Conservation (phyloP, 1,140 invertebrate species). For the Brachionus calyciflorus region DNA sequence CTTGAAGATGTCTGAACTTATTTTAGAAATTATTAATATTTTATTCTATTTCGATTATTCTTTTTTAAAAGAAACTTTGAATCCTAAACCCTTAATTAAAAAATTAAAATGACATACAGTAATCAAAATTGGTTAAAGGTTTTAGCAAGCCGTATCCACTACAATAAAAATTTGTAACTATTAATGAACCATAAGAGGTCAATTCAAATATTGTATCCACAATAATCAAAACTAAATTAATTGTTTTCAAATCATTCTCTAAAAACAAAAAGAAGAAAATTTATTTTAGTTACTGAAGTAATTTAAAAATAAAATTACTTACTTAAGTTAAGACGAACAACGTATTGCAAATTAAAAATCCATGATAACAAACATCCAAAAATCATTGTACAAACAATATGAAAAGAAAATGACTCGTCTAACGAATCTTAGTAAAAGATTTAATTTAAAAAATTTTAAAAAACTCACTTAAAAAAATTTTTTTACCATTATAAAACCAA, state of each 20-base stretch:
- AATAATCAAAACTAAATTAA: not conserved
- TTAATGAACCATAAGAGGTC: not conserved
- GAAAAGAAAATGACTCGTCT: not conserved
- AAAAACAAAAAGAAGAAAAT: not conserved
- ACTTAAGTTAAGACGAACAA: not conserved
- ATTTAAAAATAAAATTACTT: not conserved
- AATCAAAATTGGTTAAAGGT: not conserved
- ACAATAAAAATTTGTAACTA: constrained; percentile 6
- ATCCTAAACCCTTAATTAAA: too few species aligned
- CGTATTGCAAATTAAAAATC: not conserved
- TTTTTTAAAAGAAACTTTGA: not conserved
- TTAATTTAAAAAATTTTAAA: not conserved
- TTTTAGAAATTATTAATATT: too few species aligned
- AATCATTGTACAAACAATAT: not conserved
- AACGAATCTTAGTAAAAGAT: not conserved
- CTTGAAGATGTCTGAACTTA: too few species aligned
- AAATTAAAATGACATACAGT: constrained; percentile 33
- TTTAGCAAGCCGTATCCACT: not conserved
- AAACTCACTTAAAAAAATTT: not conserved
- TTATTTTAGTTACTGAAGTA: too few species aligned
- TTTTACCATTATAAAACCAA: constrained; percentile 2
- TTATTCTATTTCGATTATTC: too few species aligned
- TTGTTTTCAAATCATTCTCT: constrained; percentile 20
- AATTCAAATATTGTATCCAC: not conserved
- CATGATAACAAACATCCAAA: not conserved